These are phyloP conservation scores for Lepas anatifera DNA, from an alignment of 2,888 invertebrate species.

Conservation along the genomic window DNA sequence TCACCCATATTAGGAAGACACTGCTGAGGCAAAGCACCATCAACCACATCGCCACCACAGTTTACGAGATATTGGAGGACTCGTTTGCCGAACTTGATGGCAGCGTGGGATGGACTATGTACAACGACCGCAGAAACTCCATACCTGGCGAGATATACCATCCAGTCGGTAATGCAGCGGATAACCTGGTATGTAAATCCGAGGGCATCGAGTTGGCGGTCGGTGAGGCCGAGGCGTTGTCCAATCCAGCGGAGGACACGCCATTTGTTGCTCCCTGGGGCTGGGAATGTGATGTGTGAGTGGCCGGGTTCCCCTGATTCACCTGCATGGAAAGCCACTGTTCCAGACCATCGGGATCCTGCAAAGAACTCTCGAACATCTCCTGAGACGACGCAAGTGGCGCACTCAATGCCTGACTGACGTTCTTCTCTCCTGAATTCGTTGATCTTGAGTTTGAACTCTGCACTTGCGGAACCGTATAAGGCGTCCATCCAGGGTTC, in stretches of 20 bases:
- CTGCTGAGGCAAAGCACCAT: not conserved
- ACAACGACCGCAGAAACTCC: not conserved
- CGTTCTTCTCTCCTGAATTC: no score
- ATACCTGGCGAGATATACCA: not conserved
- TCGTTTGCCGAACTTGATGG: not conserved
- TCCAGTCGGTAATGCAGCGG: not conserved
- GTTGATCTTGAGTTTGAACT: no score
- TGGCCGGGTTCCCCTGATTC: not conserved
- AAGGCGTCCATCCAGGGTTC: no score
- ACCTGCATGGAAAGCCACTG: not conserved
- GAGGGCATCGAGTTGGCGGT: not conserved
- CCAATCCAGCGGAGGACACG: not conserved
- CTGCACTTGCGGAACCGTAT: no score
- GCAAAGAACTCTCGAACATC: no score
- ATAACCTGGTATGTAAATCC: not conserved
- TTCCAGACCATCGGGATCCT: no score
- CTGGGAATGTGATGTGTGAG: not conserved
- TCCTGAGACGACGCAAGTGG: no score
- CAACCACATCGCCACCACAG: not conserved
- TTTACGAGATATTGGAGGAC: not conserved
- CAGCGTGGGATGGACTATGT: not conserved
- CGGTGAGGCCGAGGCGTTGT: not conserved
- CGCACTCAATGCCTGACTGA: no score
- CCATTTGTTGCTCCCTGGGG: not conserved
- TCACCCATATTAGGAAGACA: not conserved